Conservation (phyloP, 2,113 vertebrate species). For the Phyllostomus hastatus region DNA sequence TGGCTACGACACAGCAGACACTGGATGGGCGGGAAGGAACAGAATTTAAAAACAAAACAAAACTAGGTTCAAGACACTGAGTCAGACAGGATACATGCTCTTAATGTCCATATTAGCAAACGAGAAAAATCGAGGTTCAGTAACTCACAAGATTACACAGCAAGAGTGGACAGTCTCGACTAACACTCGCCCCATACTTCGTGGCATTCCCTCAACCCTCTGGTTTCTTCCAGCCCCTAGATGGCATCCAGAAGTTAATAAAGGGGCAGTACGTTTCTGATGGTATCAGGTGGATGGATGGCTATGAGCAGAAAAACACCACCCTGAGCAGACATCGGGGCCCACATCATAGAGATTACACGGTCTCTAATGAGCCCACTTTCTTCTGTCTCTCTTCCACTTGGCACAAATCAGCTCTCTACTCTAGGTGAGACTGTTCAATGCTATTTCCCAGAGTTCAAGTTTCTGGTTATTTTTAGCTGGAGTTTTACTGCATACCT, state of each 20-base stretch:
- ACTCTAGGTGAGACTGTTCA: neutral
- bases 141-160: neutral
- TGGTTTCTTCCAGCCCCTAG: neutral
- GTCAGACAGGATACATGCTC: neutral
- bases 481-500: conserved; percentile 75
- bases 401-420: neutral
- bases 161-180: neutral
- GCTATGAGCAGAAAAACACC: neutral
- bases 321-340: neutral
- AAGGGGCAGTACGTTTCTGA: neutral
- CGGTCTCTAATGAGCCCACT: neutral
- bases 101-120: neutral
- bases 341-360: neutral
- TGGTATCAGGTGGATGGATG: neutral
- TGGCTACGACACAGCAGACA: neutral
- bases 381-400: neutral
- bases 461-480: conserved; percentile 79
- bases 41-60: neutral
- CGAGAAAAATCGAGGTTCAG: neutral
- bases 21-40: neutral
- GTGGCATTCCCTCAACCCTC: too few species aligned
- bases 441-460: conserved; percentile 54
- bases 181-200: neutral
- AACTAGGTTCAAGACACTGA: neutral
- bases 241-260: neutral